Percentiles rank a stretch among this genome's conserved stretches.
Conservation (phyloP, 92 coral and sea anemone species). For the Chrysogorgia sp. region DNA sequence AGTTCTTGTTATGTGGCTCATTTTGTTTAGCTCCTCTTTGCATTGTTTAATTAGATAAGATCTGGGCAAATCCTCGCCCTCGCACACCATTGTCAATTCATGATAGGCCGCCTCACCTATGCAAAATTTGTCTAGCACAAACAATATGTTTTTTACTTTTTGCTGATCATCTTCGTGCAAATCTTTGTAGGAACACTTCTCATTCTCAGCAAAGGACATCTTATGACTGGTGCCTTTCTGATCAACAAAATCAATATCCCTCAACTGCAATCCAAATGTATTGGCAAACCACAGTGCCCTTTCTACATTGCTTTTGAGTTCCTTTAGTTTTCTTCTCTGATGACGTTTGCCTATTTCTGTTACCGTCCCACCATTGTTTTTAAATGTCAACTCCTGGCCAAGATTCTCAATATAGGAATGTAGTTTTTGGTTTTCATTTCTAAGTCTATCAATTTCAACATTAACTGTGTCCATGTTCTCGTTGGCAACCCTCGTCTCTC, state of each 20-base stretch:
- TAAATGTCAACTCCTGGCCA: background rate
- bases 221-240: background rate
- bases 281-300: background rate
- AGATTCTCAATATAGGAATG: no score
- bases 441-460: background rate
- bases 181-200: background rate
- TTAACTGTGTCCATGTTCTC: background rate
- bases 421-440: background rate
- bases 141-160: constrained; percentile 1
- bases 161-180: background rate
- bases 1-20: constrained; percentile 1
- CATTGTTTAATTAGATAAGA: background rate
- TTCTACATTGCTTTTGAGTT: background rate
- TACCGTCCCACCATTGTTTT: background rate
- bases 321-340: no score
- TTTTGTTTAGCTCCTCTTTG: background rate
- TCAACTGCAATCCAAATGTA: background rate
- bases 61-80: constrained; percentile 4
- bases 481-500: constrained; percentile 1
- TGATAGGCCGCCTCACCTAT: no score
- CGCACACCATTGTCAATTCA: background rate
- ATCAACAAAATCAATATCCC: background rate
- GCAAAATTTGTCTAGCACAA: background rate
- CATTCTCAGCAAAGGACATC: constrained; percentile 1
- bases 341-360: background rate